These are phyloP conservation scores for Proales similis DNA, from an alignment of 1,140 invertebrate species.

Conservation along the genomic window DNA sequence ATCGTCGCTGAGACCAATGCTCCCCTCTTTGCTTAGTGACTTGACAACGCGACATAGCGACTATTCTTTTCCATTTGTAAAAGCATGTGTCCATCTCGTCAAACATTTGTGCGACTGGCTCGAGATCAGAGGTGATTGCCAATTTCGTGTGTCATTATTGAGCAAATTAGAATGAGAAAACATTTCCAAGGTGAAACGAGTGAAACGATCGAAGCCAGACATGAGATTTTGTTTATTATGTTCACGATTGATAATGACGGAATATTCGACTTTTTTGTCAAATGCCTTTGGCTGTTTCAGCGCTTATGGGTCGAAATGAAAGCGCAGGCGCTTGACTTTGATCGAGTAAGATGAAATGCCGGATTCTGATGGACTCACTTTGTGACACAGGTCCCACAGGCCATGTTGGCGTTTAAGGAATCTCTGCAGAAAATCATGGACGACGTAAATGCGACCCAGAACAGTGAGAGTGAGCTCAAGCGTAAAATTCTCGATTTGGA, in stretches of 20 bases:
- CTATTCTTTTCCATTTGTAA: slow-evolving; percentile 31
- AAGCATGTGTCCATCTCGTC: slow-evolving; percentile 28
- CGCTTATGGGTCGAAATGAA: slow-evolving; percentile 30
- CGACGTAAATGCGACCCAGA: slow-evolving; percentile 23
- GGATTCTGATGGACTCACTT: slow-evolving; percentile 18
- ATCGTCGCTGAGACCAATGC: not conserved
- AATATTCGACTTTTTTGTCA: slow-evolving; percentile 24
- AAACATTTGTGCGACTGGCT: slow-evolving; percentile 14
- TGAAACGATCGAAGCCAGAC: too few relatives aligned
- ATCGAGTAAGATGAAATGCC: slow-evolving; percentile 4
- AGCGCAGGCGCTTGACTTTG: slow-evolving; percentile 34
- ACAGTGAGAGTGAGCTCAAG: not conserved
- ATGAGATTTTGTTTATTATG: slow-evolving; percentile 30
- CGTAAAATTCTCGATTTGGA: slow-evolving; percentile 18
- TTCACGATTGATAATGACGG: slow-evolving; percentile 23
- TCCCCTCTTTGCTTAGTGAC: slow-evolving; percentile 11
- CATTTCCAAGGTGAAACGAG: too few relatives aligned
- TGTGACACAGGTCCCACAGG: not conserved
- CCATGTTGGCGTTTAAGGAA: slow-evolving; percentile 14
- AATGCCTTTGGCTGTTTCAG: slow-evolving; percentile 23
- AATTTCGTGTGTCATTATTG: not conserved
- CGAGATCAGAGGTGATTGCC: slow-evolving; percentile 4
- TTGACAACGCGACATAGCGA: slow-evolving; percentile 7
- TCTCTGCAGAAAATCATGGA: slow-evolving; percentile 17
- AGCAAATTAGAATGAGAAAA: too few relatives aligned